These are phyloP conservation scores for Papilio dardanus DNA, from an alignment of 1,140 invertebrate genomes.

Conservation along the genomic window DNA sequence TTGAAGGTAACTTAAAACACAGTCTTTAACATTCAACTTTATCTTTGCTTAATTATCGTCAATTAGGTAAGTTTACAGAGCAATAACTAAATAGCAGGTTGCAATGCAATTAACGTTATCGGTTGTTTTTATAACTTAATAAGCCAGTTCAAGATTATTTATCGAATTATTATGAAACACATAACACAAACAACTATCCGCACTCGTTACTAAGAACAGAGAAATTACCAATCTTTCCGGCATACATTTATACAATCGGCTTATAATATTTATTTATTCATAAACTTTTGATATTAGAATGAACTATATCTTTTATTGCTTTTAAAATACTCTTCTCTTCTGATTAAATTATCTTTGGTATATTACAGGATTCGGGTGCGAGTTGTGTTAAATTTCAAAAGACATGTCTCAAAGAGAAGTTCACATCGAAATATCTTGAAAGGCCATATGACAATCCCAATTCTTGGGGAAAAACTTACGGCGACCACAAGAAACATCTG, in stretches of 20 bases:
- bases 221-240: neutral
- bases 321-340: neutral
- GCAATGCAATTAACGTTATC: conserved; percentile 1
- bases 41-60: conserved; percentile 1
- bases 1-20: no score
- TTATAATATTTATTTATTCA: neutral
- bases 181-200: neutral
- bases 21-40: neutral
- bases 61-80: neutral
- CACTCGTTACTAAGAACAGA: neutral
- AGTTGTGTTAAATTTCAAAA: conserved; percentile 94
- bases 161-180: neutral
- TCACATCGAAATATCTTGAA: conserved; percentile 85
- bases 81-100: conserved; percentile 5
- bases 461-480: conserved; percentile 90
- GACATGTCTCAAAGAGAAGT: conserved; percentile 87
- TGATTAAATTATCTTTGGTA: neutral
- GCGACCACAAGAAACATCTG: conserved; percentile 88
- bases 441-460: conserved; percentile 84
- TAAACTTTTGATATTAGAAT: neutral
- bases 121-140: conserved; percentile 8
- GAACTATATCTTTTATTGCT: neutral
- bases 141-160: neutral
- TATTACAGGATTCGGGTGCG: conserved; percentile 86
- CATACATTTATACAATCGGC: neutral